Evolutionary conservation across 2,888 invertebrate genomes (phyloP), one percentile per base, ranked within the genome.

Genomic region (Carterocephalus palaemon): DNA sequence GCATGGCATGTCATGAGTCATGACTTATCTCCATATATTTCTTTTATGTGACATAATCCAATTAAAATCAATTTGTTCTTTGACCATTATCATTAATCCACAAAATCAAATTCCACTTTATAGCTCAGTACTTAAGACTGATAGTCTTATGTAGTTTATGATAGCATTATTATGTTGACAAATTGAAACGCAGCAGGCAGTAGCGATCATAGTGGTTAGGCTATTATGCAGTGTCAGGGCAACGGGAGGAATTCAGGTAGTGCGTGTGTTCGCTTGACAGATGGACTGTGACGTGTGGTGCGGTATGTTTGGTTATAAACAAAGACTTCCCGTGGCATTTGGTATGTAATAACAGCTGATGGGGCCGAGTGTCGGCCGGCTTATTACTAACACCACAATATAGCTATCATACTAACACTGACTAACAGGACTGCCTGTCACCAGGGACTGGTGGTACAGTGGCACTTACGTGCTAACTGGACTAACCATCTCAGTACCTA

Each of bases 201-300:
- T 64, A 60, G 64, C 70, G 70, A n/a, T n/a, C n/a, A n/a, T n/a
- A n/a, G n/a, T n/a, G n/a, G n/a, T n/a, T n/a, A 70, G 69, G 61
- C 73, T 74, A 73, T 74, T 67, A 70, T 67, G 42, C 63, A 70
- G 57, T 56, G 72, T 73, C 70, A 67, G 49, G 52, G 53, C 55
- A 67, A 67, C 67, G 72, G 67, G 72, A 61, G 67, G 80, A 77
- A 81, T 81, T 74, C 69, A 70, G 70, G 71, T 71, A 75, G 74
- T 70, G 59, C 62, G 53, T 37, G 37, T 43, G n/a, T n/a, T n/a
- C n/a, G n/a, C 53, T 57, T 73, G 76, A 82, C 65, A 42, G 71
- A 82, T 80, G 62, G 56, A 64, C 62, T 68, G 65, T 64, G 59
- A 31, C 12, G 45, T 56, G 56, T 59, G 64, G 60, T 34, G 16